A percentile compares a stretch with the other conserved stretches of the same genome.
phyloP scores from a whole-genome alignment of 2,888 invertebrate genomes.

The Hirtodrosophila alboralis region DNA sequence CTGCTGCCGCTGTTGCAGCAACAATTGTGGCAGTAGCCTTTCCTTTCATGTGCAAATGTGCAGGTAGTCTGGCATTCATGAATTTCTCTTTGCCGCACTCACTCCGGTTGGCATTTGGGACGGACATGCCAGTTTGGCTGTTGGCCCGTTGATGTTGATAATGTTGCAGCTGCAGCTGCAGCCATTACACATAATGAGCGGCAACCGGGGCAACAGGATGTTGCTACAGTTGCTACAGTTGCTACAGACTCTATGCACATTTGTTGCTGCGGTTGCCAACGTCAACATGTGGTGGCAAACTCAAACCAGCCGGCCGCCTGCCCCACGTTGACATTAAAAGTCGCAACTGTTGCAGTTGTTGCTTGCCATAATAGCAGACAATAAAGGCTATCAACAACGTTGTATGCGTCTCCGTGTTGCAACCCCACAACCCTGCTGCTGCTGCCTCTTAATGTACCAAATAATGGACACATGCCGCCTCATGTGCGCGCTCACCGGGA shows the following conservation, averaged over 20 bases:
- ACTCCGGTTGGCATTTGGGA: slow-evolving; percentile 51
- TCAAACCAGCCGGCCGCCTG: background rate
- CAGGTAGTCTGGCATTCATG: slow-evolving; percentile 72
- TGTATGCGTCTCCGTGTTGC: slow-evolving; percentile 21
- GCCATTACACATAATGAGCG: slow-evolving; percentile 77
- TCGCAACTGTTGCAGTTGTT: slow-evolving; percentile 64
- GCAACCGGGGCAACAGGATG: slow-evolving; percentile 50
- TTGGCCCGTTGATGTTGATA: slow-evolving; percentile 24
- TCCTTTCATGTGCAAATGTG: slow-evolving; percentile 56
- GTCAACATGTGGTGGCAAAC: slow-evolving; percentile 54
- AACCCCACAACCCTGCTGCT: slow-evolving; percentile 10
- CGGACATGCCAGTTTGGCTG: slow-evolving; percentile 10
- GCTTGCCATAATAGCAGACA: slow-evolving; percentile 55
- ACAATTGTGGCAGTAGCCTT: slow-evolving; percentile 45
- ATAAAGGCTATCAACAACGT: slow-evolving; percentile 68
- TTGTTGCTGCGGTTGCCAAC: slow-evolving; percentile 74
- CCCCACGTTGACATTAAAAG: slow-evolving; percentile 70
- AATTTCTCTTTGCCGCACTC: slow-evolving; percentile 49
- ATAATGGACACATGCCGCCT: slow-evolving; percentile 62
- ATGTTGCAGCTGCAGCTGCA: slow-evolving; percentile 38
- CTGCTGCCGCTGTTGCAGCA: slow-evolving; percentile 11
- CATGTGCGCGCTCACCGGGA: slow-evolving; percentile 36
- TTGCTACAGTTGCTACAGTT: slow-evolving; percentile 28
- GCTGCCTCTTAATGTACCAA: slow-evolving; percentile 52
- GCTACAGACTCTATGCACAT: slow-evolving; percentile 57